Conservation (phyloP, 2,888 invertebrate species). For the Mantis religiosa region DNA sequence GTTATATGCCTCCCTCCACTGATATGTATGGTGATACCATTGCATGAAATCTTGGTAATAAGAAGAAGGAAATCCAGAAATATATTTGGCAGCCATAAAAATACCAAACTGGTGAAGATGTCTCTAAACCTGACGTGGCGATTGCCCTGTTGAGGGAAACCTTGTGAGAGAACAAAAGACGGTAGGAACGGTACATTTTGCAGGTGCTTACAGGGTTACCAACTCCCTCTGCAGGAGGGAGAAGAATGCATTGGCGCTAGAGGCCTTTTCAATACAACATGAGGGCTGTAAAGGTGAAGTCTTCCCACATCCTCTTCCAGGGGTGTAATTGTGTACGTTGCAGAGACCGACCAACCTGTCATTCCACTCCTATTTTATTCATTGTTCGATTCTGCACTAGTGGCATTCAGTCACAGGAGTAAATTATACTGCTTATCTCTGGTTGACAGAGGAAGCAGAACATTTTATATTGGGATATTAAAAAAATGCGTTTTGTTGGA, state of each 20-base stretch:
- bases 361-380: background rate
- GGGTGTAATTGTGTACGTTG: background rate
- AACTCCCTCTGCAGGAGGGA: background rate
- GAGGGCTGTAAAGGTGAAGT: background rate
- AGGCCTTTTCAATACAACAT: conserved; percentile 2
- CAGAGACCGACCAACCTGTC: background rate
- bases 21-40: no score
- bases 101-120: background rate
- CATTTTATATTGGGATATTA: no score
- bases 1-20: no score
- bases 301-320: background rate
- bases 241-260: background rate
- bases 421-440: no score
- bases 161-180: background rate
- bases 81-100: background rate
- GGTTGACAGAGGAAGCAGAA: no score
- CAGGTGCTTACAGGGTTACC: background rate
- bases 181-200: background rate
- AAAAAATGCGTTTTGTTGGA: no score
- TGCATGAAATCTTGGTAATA: no score
- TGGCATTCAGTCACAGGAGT: no score
- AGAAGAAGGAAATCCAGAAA: no score
- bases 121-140: background rate
- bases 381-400: background rate
- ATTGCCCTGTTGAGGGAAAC: background rate